Base-by-base conservation (phyloP, 2,888 invertebrate genomes). In the Caenorhabditis macrosperma region DNA sequence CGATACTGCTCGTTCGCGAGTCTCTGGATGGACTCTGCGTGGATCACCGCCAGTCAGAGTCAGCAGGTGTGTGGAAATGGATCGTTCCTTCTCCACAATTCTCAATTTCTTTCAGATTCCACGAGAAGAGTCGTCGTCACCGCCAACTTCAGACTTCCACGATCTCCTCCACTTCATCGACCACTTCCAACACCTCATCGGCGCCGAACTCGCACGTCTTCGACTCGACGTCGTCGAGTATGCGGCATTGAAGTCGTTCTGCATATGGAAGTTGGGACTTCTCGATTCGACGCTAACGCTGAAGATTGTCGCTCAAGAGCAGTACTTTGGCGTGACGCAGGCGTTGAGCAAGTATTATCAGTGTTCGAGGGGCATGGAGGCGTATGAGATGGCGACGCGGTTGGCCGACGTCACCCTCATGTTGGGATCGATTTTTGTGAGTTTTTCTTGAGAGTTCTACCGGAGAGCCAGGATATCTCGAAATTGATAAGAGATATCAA, bases 171-270 rank as follows among this genome's bases (percentile, higher is more conserved):
- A 4, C 33, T 55, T 55, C 35, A 35, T 55, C 15, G 28, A 35
- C 20, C 33, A 35, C 28, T 55, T 55, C 55, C 33, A 35, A 20
- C 20, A 17, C 20, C 33, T 35, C 9, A 20, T 55, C 1, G 30
- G 33, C 22, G n/a, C 33, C 2, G 55, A 55, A 28, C 33, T 55
- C 15, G 20, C 35, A 9, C 28, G 55, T 15, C 5, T 55, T 20
- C 52, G 57, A 17, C 17, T 82, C 41, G 79, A 82, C 22, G 33
- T 66, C 38, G 68, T 79, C n/a, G 82, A 82, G 38, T 76, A 79
- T 33, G 82, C 82, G 12, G 82, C 79, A 33, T 48, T 82, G 17
- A 82, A 82, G 33, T 71, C 82, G 1, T 55, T 82, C 17, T 76
- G 77, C 48, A 55, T 72, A 17, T 79, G 76, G 82, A 82, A 82